phyloP scores from a whole-genome alignment of 2,888 invertebrate species.

The Cerastis rubricosa region DNA sequence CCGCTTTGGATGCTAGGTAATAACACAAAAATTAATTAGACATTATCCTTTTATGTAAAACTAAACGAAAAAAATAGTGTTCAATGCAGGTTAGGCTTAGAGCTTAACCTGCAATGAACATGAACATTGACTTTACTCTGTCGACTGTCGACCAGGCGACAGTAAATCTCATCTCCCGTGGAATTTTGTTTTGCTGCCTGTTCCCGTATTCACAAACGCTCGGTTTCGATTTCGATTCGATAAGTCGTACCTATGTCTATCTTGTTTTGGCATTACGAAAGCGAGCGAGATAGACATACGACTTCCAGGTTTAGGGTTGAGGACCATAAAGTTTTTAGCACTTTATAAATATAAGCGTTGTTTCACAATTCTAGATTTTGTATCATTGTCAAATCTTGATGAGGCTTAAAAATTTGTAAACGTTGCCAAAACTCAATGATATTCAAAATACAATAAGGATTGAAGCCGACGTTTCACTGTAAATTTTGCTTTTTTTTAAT shows the following conservation, averaged over 20 bases:
- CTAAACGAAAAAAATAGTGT: neutral
- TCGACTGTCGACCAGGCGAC: neutral
- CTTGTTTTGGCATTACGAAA: no score
- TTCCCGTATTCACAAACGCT: no score
- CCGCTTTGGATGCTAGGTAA: neutral
- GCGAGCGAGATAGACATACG: no score
- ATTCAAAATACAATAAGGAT: neutral
- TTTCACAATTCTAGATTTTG: neutral
- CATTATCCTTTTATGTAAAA: neutral
- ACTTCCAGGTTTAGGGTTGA: neutral
- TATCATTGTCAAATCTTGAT: neutral
- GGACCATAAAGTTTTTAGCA: neutral
- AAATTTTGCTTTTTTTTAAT: no score
- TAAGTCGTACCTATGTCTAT: no score
- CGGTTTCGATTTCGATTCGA: no score
- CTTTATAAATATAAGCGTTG: neutral
- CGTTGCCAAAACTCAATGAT: neutral
- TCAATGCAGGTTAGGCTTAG: neutral
- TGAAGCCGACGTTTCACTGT: neutral
- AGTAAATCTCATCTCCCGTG: neutral
- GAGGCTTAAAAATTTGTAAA: neutral
- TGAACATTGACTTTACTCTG: neutral
- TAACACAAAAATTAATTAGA: neutral
- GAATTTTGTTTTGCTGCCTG: constrained; percentile 15
- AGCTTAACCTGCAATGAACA: constrained; percentile 2